Evolutionary conservation across 2,797 vertebrate genomes (phyloP).

Genomic region (Pseudotriccus pelzelni): DNA sequence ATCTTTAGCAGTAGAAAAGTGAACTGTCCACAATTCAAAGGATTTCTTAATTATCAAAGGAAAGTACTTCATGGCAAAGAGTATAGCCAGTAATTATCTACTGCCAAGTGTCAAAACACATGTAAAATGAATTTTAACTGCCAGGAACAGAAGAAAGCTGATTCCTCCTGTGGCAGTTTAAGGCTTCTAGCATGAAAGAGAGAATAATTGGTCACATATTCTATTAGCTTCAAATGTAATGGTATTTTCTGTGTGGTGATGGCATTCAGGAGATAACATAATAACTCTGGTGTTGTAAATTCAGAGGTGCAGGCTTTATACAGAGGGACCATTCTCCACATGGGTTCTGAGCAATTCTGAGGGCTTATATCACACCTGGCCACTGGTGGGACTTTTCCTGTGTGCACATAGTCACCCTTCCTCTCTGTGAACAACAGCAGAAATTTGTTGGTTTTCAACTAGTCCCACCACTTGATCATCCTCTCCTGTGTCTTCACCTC

Average conservation of each 20-base stretch:
- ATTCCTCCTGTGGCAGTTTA: not conserved
- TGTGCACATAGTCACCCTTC: not conserved
- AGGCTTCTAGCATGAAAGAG: not conserved
- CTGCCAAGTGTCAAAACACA: constrained; percentile 5
- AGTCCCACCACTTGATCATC: not conserved
- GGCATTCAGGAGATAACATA: not conserved
- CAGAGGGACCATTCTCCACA: not conserved
- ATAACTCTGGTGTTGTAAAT: not conserved
- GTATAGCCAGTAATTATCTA: constrained; percentile 19
- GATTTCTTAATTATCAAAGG: constrained; percentile 13
- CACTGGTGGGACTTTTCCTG: not conserved
- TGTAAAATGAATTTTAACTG: not conserved
- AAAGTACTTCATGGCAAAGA: not conserved
- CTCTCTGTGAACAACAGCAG: not conserved
- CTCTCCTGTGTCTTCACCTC: not conserved
- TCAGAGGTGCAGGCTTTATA: not conserved
- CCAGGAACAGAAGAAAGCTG: not conserved
- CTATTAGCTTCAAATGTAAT: not conserved
- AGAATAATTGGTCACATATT: not conserved
- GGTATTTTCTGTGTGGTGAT: not conserved
- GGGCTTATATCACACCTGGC: not conserved
- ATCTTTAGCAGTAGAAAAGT: not conserved
- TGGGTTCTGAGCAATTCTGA: not conserved
- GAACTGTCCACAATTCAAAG: constrained; percentile 19
- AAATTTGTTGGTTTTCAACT: not conserved